phyloP scores from a whole-genome alignment of 2,797 vertebrate species.

The Syngnathus acus region DNA sequence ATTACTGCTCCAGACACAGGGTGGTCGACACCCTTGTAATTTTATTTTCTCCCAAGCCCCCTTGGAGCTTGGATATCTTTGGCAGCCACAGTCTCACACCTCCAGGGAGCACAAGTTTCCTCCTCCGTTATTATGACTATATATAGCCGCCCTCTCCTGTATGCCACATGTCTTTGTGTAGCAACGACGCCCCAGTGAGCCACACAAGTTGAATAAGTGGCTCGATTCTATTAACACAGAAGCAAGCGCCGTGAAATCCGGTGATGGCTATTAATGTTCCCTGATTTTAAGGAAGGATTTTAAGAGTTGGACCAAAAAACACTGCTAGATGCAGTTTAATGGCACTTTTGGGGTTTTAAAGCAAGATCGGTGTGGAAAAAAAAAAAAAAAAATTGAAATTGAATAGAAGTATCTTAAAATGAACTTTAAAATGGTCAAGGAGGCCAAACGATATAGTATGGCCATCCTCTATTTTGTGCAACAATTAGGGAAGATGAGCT shows the following conservation, averaged over 20 bases:
- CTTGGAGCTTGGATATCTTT: slow-evolving; percentile 37
- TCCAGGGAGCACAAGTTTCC: slow-evolving; percentile 46
- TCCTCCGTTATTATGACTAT: slow-evolving; percentile 62
- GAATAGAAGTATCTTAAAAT: background rate
- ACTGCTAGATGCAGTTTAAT: background rate
- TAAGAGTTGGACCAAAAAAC: background rate
- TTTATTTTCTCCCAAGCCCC: slow-evolving; percentile 9
- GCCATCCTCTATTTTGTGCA: background rate
- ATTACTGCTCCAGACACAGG: slow-evolving; percentile 15
- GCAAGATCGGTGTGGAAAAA: background rate
- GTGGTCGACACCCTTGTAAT: slow-evolving; percentile 23
- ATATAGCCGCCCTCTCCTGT: slow-evolving; percentile 46
- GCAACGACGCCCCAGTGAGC: slow-evolving; percentile 15
- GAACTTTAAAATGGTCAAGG: too few species aligned
- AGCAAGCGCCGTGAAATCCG: slow-evolving; percentile 5
- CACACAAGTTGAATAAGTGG: slow-evolving; percentile 9
- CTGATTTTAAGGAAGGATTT: background rate
- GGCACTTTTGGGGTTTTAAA: background rate
- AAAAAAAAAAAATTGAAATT: background rate
- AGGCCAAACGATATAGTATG: too few species aligned
- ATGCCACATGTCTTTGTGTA: slow-evolving; percentile 43
- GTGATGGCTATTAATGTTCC: background rate
- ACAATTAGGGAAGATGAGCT: background rate
- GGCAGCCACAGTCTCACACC: slow-evolving; percentile 53
- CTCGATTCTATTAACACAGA: slow-evolving; percentile 8